phyloP scores from a whole-genome alignment of 35 echinoderm and acorn worm species.

The Eucidaris tribuloides region DNA sequence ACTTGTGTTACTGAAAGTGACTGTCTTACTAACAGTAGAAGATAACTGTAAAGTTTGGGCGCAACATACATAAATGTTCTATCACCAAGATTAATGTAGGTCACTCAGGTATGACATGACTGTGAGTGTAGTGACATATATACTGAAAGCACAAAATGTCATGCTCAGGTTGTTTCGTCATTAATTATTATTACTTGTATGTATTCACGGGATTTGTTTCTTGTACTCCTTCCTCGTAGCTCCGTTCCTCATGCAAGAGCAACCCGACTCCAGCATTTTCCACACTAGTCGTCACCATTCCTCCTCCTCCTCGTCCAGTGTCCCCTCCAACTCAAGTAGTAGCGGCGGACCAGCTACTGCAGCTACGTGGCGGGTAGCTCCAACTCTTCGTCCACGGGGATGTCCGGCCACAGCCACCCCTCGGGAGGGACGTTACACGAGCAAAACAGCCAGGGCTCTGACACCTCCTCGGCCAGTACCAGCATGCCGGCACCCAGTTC shows the following conservation, averaged over 20 bases:
- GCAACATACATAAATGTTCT: too few relatives aligned
- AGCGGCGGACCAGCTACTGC: neutral
- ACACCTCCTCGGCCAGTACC: neutral
- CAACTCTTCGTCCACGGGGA: neutral
- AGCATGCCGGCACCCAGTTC: slow-evolving; percentile 52
- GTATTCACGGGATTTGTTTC: neutral
- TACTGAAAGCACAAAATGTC: too few relatives aligned
- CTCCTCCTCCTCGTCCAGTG: slow-evolving; percentile 14
- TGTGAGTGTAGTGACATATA: too few relatives aligned
- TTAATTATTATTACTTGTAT: too few relatives aligned
- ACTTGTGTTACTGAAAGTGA: too few relatives aligned
- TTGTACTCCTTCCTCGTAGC: slow-evolving; percentile 37
- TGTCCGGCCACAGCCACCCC: neutral
- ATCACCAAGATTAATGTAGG: too few relatives aligned
- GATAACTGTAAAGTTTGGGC: too few relatives aligned
- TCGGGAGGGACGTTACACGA: neutral
- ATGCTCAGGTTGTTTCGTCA: too few relatives aligned
- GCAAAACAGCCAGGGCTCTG: neutral
- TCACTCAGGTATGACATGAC: too few relatives aligned
- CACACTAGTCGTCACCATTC: slow-evolving; percentile 43
- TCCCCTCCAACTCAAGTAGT: neutral
- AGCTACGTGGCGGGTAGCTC: slow-evolving; percentile 24
- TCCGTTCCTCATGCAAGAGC: slow-evolving; percentile 72
- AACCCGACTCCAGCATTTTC: slow-evolving; percentile 76
- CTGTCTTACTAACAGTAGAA: too few relatives aligned